These are phyloP conservation scores for Anastatus disparis DNA, from an alignment of 1,140 invertebrate genomes.

Conservation along the genomic window DNA sequence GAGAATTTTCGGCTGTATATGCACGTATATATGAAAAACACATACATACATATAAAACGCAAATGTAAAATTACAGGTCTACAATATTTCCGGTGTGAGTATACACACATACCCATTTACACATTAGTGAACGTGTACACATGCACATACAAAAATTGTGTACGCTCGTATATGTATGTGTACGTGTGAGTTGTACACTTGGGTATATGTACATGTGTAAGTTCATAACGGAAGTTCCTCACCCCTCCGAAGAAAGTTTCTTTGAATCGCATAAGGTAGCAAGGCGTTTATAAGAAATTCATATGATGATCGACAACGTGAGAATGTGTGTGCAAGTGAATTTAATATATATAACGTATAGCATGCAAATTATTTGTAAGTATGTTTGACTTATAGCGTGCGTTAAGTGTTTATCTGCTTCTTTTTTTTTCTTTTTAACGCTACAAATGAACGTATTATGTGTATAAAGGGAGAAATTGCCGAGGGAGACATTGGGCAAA, in stretches of 20 bases:
- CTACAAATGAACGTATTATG: too few species aligned
- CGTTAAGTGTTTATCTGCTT: not conserved
- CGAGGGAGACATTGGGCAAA: too few species aligned
- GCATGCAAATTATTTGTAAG: not conserved
- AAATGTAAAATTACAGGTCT: too few species aligned
- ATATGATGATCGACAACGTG: conserved; percentile 6
- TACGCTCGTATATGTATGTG: too few species aligned
- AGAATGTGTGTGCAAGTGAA: not conserved
- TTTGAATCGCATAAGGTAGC: not conserved
- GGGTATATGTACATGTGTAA: too few species aligned
- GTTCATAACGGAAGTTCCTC: not conserved
- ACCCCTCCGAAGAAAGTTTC: not conserved
- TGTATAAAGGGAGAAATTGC: too few species aligned
- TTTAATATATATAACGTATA: not conserved
- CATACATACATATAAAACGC: too few species aligned
- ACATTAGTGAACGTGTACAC: not conserved
- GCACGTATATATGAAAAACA: too few species aligned
- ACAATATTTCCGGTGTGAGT: not conserved
- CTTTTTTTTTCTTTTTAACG: too few species aligned
- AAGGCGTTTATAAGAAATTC: conserved; percentile 23
- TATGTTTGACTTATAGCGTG: conserved; percentile 4
- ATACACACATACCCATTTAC: not conserved
- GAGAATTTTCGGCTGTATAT: too few species aligned
- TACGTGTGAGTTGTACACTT: too few species aligned
- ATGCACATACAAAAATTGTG: conserved; percentile 1